Evolutionary conservation across 2,113 vertebrate genomes (phyloP).

Genomic region (Pollachius pollachius): DNA sequence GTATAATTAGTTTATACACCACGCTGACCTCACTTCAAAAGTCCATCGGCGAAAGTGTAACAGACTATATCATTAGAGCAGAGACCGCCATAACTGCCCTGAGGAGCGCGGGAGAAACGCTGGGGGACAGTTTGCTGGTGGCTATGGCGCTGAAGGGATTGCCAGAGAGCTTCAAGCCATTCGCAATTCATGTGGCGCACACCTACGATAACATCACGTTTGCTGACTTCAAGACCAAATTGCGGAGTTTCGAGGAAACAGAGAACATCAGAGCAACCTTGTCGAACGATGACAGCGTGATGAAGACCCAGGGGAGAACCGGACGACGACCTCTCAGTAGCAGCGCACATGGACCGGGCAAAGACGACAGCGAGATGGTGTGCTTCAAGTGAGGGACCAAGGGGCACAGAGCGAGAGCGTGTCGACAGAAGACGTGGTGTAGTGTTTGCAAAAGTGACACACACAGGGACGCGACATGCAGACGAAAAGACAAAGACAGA

Average conservation of each 20-base stretch:
- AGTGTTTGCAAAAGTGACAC: slow-evolving; percentile 8
- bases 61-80: slow-evolving; percentile 37
- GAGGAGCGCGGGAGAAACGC: slow-evolving; percentile 19
- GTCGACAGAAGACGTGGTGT: slow-evolving; percentile 28
- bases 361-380: not conserved
- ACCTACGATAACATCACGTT: slow-evolving; percentile 21
- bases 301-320: slow-evolving; percentile 24
- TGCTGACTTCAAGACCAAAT: slow-evolving; percentile 29
- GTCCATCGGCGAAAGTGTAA: slow-evolving; percentile 15
- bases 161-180: slow-evolving; percentile 31
- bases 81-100: slow-evolving; percentile 29
- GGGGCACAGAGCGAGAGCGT: slow-evolving; percentile 27
- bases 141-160: slow-evolving; percentile 17
- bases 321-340: not conserved
- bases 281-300: slow-evolving; percentile 23
- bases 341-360: not conserved
- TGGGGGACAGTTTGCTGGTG: not conserved
- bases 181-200: slow-evolving; percentile 23
- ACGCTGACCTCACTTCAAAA: slow-evolving; percentile 32
- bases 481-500: slow-evolving; percentile 6
- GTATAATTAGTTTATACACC: slow-evolving; percentile 28
- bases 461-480: not conserved
- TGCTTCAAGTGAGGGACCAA: slow-evolving; percentile 26
- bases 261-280: slow-evolving; percentile 23
- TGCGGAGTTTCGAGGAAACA: not conserved